These are phyloP conservation scores for Lottia gigantea DNA, from an alignment of 2,888 invertebrate species.

Conservation along the genomic window DNA sequence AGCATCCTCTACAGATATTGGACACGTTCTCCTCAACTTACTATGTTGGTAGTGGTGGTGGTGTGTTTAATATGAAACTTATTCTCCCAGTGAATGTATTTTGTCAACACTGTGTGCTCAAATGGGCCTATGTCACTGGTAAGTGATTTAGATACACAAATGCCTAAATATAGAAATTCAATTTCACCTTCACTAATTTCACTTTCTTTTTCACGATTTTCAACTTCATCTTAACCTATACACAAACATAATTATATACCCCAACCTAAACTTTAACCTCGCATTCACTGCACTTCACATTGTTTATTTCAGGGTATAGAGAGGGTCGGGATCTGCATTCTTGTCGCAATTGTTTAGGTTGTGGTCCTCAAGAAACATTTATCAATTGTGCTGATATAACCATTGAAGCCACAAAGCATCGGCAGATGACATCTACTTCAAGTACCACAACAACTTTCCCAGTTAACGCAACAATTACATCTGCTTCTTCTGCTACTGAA, in stretches of 20 bases:
- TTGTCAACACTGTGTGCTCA: constrained; percentile 30
- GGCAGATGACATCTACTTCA: too few relatives aligned
- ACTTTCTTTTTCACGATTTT: too few relatives aligned
- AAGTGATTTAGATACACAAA: too few relatives aligned
- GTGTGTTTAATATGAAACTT: constrained; percentile 31
- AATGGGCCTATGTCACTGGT: constrained; percentile 37
- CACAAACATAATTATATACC: too few relatives aligned
- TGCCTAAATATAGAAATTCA: neutral
- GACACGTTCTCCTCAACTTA: constrained; percentile 26
- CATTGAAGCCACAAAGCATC: neutral
- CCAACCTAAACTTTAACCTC: too few relatives aligned
- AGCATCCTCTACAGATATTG: constrained; percentile 20
- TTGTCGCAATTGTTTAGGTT: constrained; percentile 33
- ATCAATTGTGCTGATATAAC: constrained; percentile 47
- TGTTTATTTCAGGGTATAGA: constrained; percentile 35
- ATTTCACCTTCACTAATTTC: too few relatives aligned
- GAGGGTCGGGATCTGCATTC: constrained; percentile 31
- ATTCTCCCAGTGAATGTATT: constrained; percentile 20
- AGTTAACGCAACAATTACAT: neutral
- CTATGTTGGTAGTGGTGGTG: constrained; percentile 30
- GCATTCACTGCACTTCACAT: too few relatives aligned
- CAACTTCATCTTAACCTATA: too few relatives aligned
- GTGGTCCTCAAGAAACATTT: constrained; percentile 42
- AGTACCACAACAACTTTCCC: neutral
- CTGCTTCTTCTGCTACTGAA: neutral